A percentile compares a stretch with the other conserved stretches of the same genome.
phyloP scores from a whole-genome alignment of 2,113 vertebrate species.

The Stegostoma tigrinum region DNA sequence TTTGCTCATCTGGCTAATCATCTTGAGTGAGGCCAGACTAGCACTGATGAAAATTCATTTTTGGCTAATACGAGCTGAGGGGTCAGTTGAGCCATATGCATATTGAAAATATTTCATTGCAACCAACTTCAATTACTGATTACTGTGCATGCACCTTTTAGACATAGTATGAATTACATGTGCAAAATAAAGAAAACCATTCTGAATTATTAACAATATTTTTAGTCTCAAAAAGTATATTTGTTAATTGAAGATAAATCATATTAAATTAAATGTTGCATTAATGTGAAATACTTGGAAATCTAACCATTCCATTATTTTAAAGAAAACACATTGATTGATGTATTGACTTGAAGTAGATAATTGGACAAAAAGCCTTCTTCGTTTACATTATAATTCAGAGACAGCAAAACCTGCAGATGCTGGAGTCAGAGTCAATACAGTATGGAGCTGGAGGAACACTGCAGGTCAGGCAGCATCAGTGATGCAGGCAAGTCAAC shows the following conservation, averaged over 20 bases:
- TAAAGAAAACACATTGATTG: background rate
- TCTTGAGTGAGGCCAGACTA: background rate
- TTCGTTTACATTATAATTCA: background rate
- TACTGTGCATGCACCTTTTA: background rate
- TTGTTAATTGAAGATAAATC: constrained; percentile 20
- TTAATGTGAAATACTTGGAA: constrained; percentile 7
- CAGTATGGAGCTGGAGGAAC: too few species aligned
- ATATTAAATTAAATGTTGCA: background rate
- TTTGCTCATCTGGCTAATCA: background rate
- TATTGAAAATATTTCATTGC: background rate
- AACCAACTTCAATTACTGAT: background rate
- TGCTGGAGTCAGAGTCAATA: too few species aligned
- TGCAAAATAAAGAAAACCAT: background rate
- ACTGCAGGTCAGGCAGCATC: too few species aligned
- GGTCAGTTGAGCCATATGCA: too few species aligned
- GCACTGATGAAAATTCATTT: background rate
- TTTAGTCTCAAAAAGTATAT: background rate
- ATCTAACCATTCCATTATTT: background rate
- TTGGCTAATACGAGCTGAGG: background rate
- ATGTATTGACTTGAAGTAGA: background rate
- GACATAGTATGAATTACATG: background rate
- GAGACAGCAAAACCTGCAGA: too few species aligned
- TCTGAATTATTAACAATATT: background rate
- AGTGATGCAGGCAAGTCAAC: too few species aligned
- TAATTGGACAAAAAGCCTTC: background rate